phyloP scores from a whole-genome alignment of 2,113 vertebrate genomes.

The Halcyon malimbica region DNA sequence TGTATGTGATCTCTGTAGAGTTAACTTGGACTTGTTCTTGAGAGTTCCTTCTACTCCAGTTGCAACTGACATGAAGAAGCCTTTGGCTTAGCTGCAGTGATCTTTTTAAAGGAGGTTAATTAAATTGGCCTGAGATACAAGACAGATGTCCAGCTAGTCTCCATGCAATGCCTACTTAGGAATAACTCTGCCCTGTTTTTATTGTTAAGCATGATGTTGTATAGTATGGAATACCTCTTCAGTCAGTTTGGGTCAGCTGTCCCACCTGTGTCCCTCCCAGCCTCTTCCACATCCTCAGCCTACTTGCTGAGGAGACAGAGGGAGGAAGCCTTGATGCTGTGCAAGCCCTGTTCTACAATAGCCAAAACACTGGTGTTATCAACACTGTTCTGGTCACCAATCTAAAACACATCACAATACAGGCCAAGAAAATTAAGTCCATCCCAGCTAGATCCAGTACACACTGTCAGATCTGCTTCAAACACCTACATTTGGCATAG shows the following conservation, averaged over 20 bases:
- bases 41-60: not conserved
- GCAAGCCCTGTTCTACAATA: not conserved
- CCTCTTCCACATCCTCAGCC: fast-evolving
- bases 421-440: not conserved
- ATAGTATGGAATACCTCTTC: not conserved
- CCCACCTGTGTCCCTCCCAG: not conserved
- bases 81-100: not conserved
- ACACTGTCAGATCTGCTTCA: not conserved
- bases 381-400: not conserved
- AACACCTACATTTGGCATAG: not conserved
- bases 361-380: not conserved
- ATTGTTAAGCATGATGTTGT: not conserved
- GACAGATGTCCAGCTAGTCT: not conserved
- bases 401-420: not conserved
- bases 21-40: not conserved
- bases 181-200: not conserved
- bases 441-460: not conserved
- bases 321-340: not conserved
- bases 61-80: not conserved
- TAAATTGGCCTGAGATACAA: not conserved
- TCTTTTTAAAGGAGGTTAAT: not conserved
- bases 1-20: not conserved
- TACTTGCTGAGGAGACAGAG: not conserved
- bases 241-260: fast-evolving
- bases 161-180: not conserved